Percentiles rank a stretch among this genome's conserved stretches.
Evolutionary conservation across 2,113 vertebrate genomes (phyloP).

Genomic region (Dromaius novaehollandiae): DNA sequence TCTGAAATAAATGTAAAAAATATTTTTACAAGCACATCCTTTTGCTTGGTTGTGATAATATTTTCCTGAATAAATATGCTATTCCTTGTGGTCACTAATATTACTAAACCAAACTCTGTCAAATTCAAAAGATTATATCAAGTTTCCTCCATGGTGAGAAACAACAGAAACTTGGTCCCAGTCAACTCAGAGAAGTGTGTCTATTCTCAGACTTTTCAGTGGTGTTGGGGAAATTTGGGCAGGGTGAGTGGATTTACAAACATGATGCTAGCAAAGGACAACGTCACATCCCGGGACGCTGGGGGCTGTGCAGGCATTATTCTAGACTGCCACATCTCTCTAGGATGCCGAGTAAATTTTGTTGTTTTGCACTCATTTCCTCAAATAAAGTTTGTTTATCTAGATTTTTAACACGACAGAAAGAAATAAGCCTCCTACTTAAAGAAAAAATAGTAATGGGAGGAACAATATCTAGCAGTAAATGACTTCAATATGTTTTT

Average conservation of each 20-base stretch:
- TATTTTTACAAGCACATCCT: neutral
- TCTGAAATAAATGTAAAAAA: neutral
- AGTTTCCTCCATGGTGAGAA: neutral
- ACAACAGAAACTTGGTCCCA: neutral
- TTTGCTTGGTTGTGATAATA: neutral
- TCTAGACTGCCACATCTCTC: neutral
- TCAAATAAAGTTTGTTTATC: neutral
- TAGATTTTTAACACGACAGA: neutral
- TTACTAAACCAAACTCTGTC: neutral
- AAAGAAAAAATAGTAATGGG: neutral
- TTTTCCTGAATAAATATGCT: neutral
- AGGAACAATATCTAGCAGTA: neutral
- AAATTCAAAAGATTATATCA: neutral
- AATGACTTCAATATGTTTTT: neutral
- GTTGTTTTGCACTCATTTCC: neutral
- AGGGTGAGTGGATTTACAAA: neutral
- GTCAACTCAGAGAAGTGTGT: neutral
- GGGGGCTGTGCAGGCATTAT: rapidly evolving
- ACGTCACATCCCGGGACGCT: neutral
- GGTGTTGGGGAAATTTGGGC: neutral
- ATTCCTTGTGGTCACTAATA: neutral
- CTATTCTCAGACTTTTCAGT: neutral
- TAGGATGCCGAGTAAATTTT: neutral
- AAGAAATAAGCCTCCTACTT: neutral
- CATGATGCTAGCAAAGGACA: neutral